Base-by-base conservation (phyloP, 2,113 vertebrate genomes). In the Python bivittatus region DNA sequence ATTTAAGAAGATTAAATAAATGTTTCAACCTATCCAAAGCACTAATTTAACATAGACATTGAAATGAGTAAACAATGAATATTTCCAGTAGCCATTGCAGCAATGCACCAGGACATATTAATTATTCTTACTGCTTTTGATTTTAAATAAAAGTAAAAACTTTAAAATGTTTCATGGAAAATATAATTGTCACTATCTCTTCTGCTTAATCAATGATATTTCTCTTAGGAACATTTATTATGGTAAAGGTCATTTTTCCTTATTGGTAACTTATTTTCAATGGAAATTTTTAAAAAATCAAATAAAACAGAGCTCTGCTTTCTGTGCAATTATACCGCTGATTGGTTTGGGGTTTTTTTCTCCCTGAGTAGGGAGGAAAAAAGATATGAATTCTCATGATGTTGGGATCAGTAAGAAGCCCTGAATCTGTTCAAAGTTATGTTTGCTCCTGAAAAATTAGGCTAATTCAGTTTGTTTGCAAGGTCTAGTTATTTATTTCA, bases 391-490 rank as follows among this genome's bases (percentile, higher is more conserved):
- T 84, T 84, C 23, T 29, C 54, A 27, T 90, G 79, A 84, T 84
- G 23, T 44, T 33, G 56, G 72, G 89, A 92, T 94, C 94, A 97
- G 52, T 64, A 68, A 60, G 9, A 25, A 88, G 91, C 44, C 25
- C 11, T 6, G 57, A 93, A 87, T 93, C 92, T 94, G 58, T 95
- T 95, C 95, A 96, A 97, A 96, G 93, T 96, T 95, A 95, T 86
- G 48, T 33, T 86, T 58, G 61, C 85, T 87, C 94, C 93, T 95
- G 57, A 58, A 95, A 97, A 72, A 96, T 96, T 96, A 88, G 94
- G 44, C 88, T 95, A 95, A 96, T 96, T 97, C 25, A 29, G 68
- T 96, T 96, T 97, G 92, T 94, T 95, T 95, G 92, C 93, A 94
- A 86, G 10, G 92, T 93, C 92, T 93, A 90, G 96, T 48, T 48